These are phyloP conservation scores for Chrysochloris asiatica DNA, from an alignment of 2,113 vertebrate species.

Conservation along the genomic window DNA sequence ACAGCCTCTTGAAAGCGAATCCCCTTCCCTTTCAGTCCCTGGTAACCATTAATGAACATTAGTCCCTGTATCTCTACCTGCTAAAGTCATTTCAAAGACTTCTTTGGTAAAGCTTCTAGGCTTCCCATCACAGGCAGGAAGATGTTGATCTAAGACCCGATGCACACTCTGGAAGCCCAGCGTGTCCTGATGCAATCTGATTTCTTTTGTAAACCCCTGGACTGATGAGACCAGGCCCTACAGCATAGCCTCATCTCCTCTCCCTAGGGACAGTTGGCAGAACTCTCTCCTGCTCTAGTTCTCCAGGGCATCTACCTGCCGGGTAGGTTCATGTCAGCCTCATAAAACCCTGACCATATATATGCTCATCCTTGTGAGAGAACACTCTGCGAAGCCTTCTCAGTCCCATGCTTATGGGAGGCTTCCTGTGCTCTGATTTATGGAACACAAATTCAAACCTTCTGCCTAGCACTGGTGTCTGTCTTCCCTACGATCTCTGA, in stretches of 20 bases:
- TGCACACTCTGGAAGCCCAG: neutral
- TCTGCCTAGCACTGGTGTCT: neutral
- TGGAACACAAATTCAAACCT: neutral
- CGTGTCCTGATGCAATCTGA: too few species aligned
- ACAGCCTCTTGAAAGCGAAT: neutral
- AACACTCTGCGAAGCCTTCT: neutral
- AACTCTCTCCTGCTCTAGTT: neutral
- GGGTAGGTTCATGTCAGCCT: neutral
- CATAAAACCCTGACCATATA: accelerated
- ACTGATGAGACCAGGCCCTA: neutral
- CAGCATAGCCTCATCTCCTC: too few species aligned
- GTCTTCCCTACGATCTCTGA: neutral
- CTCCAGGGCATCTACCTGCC: neutral
- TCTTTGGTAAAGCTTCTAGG: neutral
- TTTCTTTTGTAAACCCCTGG: neutral
- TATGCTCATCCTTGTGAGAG: neutral
- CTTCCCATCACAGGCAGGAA: neutral
- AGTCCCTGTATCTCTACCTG: neutral
- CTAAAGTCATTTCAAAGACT: neutral
- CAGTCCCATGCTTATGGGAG: neutral
- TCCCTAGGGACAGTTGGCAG: neutral
- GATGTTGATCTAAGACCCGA: neutral
- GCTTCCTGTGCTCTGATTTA: neutral
- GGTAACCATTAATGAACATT: neutral
- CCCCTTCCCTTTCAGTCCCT: neutral